phyloP scores from a whole-genome alignment of 2,113 vertebrate genomes.

The Cervus canadensis region DNA sequence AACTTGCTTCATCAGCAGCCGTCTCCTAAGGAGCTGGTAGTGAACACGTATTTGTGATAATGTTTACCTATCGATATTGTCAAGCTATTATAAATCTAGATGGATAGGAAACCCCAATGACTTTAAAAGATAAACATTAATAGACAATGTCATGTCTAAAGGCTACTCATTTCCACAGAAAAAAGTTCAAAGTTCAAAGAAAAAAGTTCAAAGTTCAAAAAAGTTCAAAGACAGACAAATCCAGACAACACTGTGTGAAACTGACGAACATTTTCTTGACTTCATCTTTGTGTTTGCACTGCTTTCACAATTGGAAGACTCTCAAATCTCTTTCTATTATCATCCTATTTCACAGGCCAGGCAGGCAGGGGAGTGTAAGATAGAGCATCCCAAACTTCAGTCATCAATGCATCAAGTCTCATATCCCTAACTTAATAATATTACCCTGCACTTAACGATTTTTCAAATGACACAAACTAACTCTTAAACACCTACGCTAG shows the following conservation, averaged over 20 bases:
- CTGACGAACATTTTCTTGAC: background rate
- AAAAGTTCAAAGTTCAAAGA: background rate
- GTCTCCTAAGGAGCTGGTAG: conserved; percentile 54
- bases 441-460: background rate
- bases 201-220: background rate
- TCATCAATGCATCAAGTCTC: background rate
- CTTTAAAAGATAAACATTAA: background rate
- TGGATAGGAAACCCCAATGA: conserved; percentile 66
- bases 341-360: background rate
- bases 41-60: conserved; percentile 54
- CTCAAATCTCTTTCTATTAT: background rate
- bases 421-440: background rate
- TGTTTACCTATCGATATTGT: conserved; percentile 73
- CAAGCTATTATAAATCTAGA: conserved; percentile 71
- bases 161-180: background rate
- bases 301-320: too few species aligned
- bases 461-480: background rate
- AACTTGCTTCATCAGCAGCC: conserved; percentile 22
- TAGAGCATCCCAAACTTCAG: background rate
- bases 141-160: background rate
- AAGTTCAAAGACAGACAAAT: background rate
- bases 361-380: background rate
- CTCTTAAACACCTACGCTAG: background rate
- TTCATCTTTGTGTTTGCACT: background rate
- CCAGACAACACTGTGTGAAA: background rate